phyloP scores from a whole-genome alignment of 1,140 invertebrate species.

The Eupeodes corollae region DNA sequence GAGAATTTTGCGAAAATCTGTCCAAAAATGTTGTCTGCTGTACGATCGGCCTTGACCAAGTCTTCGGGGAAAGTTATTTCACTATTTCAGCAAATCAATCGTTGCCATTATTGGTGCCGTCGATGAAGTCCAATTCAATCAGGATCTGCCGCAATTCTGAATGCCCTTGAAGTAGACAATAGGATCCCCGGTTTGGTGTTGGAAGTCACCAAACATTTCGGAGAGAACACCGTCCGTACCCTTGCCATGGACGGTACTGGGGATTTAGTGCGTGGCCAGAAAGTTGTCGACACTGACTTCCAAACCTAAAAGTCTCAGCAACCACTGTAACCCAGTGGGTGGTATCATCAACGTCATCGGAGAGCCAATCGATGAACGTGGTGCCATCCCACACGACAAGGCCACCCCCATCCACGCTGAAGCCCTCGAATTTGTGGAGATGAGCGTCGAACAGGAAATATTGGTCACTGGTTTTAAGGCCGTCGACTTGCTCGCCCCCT shows the following conservation, averaged over 20 bases:
- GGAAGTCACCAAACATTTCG: slow-evolving; percentile 66
- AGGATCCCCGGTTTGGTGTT: slow-evolving; percentile 59
- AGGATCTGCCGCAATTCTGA: slow-evolving; percentile 93
- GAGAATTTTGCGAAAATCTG: slow-evolving; percentile 1
- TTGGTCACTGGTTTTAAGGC: slow-evolving; percentile 97
- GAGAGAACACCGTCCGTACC: slow-evolving; percentile 90
- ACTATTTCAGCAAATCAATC: slow-evolving; percentile 19
- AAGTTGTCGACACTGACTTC: slow-evolving; percentile 80
- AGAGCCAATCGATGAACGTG: slow-evolving; percentile 97
- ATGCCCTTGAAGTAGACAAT: slow-evolving; percentile 88
- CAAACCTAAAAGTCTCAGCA: slow-evolving; percentile 95
- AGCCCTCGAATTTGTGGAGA: slow-evolving; percentile 93
- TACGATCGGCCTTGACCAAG: slow-evolving; percentile 7
- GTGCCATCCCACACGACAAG: slow-evolving; percentile 84
- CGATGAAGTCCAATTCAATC: slow-evolving; percentile 98
- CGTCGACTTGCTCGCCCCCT: slow-evolving; percentile 91
- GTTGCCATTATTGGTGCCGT: slow-evolving; percentile 99
- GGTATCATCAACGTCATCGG: slow-evolving; percentile 97
- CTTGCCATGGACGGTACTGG: slow-evolving; percentile 99
- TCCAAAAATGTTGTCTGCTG: slow-evolving; percentile 6
- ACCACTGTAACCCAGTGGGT: slow-evolving; percentile 89
- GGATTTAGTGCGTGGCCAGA: slow-evolving; percentile 86
- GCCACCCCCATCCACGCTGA: slow-evolving; percentile 86
- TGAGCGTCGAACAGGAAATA: slow-evolving; percentile 97
- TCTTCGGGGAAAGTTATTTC: slow-evolving; percentile 8